These are phyloP conservation scores for Papilio polyxenes DNA, from an alignment of 1,140 invertebrate genomes.

Conservation along the genomic window DNA sequence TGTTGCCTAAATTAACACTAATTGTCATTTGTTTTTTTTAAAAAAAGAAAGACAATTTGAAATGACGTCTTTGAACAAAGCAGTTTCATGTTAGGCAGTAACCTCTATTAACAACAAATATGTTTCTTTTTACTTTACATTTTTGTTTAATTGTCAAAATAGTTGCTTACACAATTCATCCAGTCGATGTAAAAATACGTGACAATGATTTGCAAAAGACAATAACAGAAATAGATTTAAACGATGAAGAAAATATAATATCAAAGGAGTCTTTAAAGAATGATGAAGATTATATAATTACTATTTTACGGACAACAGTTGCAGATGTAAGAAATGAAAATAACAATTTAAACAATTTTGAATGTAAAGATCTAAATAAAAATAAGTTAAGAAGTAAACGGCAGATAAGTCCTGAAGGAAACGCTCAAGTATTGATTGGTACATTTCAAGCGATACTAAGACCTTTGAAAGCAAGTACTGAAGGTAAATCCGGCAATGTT, in stretches of 20 bases:
- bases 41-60: too few species aligned
- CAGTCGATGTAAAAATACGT: not conserved
- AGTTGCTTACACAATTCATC: not conserved
- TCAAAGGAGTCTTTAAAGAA: not conserved
- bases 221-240: not conserved
- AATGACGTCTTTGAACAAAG: not conserved
- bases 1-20: not conserved
- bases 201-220: not conserved
- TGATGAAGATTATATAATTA: not conserved
- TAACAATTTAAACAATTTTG: not conserved
- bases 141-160: not conserved
- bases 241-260: not conserved
- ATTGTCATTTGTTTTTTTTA: not conserved
- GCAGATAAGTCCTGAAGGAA: not conserved
- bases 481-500: not conserved
- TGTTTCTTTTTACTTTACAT: constrained; percentile 3
- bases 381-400: not conserved
- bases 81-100: not conserved
- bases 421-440: constrained; percentile 43
- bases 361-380: not conserved
- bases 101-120: not conserved
- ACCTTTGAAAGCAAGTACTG: constrained; percentile 34
- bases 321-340: not conserved
- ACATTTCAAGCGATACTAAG: constrained; percentile 47
- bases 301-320: not conserved